phyloP scores from a whole-genome alignment of 2,797 vertebrate genomes.

The Microchirus variegatus region DNA sequence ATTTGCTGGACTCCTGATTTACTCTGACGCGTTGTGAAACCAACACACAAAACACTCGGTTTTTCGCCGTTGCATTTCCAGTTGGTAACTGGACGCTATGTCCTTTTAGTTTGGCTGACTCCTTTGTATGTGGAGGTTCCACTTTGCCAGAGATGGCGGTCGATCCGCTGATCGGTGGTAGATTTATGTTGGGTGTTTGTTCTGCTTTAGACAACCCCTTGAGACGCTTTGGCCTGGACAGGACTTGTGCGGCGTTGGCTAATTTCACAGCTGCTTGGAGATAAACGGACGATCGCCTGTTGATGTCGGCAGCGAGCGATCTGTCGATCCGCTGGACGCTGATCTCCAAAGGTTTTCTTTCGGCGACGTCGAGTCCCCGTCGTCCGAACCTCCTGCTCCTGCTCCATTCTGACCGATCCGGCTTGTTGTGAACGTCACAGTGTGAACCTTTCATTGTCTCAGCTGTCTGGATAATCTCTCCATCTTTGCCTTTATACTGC shows the following conservation, averaged over 20 bases:
- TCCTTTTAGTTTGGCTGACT: conserved; percentile 15
- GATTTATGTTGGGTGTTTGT: conserved; percentile 19
- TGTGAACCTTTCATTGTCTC: conserved; percentile 62
- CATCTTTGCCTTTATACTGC: conserved; percentile 49
- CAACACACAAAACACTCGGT: conserved; percentile 8
- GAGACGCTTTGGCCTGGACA: conserved; percentile 30
- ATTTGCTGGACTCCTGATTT: conserved; percentile 15
- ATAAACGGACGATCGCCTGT: neutral
- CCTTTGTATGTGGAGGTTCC: conserved; percentile 1
- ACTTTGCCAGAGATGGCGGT: conserved; percentile 32
- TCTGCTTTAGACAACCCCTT: conserved; percentile 32
- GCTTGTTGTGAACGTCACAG: conserved; percentile 27
- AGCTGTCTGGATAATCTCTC: conserved; percentile 15
- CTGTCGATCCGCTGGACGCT: conserved; percentile 22
- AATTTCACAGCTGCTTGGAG: conserved; percentile 31
- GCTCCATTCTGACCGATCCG: conserved; percentile 35
- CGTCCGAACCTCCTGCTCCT: conserved; percentile 40
- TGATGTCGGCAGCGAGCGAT: neutral
- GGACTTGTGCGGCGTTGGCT: conserved; percentile 16
- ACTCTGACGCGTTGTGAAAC: conserved; percentile 11
- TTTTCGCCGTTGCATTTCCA: conserved; percentile 26
- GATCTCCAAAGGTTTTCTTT: conserved; percentile 33
- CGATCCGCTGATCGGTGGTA: conserved; percentile 71
- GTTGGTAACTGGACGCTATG: conserved; percentile 24
- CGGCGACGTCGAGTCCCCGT: conserved; percentile 25